Percentiles rank a stretch among this genome's conserved stretches.
Conservation (phyloP, 2,888 invertebrate genomes). For the Agrilus cyanescens region DNA sequence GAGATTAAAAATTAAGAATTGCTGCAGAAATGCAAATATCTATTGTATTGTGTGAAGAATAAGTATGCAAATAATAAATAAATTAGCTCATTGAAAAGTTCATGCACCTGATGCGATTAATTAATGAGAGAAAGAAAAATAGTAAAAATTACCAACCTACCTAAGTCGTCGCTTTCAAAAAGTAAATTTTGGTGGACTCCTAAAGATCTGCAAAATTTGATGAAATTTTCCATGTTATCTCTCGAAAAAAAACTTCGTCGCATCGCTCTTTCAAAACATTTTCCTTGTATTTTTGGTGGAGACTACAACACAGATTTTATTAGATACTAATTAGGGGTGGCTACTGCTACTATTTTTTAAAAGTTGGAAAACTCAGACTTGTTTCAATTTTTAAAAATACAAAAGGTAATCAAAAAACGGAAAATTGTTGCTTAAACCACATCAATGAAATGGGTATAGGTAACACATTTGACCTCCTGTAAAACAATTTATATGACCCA, state of each 20-base stretch:
- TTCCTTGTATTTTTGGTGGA: slow-evolving; percentile 57
- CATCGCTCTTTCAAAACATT: slow-evolving; percentile 74
- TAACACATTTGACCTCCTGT: neutral
- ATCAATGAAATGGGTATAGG: neutral
- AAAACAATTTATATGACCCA: neutral
- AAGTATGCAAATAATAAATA: too few relatives aligned
- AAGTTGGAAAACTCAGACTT: too few relatives aligned
- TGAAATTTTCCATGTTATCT: slow-evolving; percentile 83
- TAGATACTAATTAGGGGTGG: neutral
- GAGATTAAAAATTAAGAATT: too few relatives aligned
- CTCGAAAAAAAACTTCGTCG: slow-evolving; percentile 78
- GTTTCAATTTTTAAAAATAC: too few relatives aligned
- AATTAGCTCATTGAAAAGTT: too few relatives aligned
- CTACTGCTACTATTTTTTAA: too few relatives aligned
- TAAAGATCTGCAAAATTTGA: slow-evolving; percentile 71
- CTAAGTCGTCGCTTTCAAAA: slow-evolving; percentile 83
- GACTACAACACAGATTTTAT: slow-evolving; percentile 39
- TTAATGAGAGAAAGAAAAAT: neutral
- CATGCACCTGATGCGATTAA: neutral
- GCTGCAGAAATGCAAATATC: too few relatives aligned
- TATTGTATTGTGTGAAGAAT: too few relatives aligned
- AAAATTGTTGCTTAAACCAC: too few relatives aligned
- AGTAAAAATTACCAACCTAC: slow-evolving; percentile 49
- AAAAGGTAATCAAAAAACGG: too few relatives aligned
- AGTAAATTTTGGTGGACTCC: slow-evolving; percentile 79